Evolutionary conservation across 2,797 vertebrate genomes (phyloP).

Genomic region (Oreortyx pictus): DNA sequence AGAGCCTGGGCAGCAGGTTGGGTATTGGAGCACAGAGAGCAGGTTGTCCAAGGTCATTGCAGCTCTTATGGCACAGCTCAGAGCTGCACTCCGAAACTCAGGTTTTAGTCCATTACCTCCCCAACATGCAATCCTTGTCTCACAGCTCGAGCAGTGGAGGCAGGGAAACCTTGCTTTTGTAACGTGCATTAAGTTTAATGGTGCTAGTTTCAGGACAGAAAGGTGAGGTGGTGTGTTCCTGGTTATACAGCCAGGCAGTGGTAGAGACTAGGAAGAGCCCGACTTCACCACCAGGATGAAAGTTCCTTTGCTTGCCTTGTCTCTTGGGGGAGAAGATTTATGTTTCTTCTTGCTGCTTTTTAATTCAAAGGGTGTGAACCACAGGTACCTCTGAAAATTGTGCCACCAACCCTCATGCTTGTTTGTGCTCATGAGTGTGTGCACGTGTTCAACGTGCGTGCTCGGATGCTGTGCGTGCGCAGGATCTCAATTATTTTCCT

Average conservation of each 20-base stretch:
- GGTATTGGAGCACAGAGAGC: constrained; percentile 9
- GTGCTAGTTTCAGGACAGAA: neutral
- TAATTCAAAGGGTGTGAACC: neutral
- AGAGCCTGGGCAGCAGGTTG: neutral
- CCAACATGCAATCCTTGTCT: neutral
- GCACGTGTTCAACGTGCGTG: rapidly evolving
- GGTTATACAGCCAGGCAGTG: neutral
- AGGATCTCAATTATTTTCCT: constrained; percentile 63
- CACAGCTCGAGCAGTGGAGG: neutral
- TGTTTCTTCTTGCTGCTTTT: neutral
- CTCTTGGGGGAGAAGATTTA: neutral
- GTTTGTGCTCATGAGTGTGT: neutral
- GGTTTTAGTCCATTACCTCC: neutral
- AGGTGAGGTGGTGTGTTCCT: neutral
- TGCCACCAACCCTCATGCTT: neutral
- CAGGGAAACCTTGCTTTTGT: constrained; percentile 5
- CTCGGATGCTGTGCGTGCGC: neutral
- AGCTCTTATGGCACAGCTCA: neutral
- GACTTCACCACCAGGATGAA: neutral
- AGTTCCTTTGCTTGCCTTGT: neutral
- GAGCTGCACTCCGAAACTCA: neutral
- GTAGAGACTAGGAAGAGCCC: neutral
- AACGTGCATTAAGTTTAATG: neutral
- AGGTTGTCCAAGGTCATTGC: constrained; percentile 18
- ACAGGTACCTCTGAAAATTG: neutral